These are phyloP conservation scores for Rhingia rostrata DNA, from an alignment of 2,888 invertebrate species.

Conservation along the genomic window DNA sequence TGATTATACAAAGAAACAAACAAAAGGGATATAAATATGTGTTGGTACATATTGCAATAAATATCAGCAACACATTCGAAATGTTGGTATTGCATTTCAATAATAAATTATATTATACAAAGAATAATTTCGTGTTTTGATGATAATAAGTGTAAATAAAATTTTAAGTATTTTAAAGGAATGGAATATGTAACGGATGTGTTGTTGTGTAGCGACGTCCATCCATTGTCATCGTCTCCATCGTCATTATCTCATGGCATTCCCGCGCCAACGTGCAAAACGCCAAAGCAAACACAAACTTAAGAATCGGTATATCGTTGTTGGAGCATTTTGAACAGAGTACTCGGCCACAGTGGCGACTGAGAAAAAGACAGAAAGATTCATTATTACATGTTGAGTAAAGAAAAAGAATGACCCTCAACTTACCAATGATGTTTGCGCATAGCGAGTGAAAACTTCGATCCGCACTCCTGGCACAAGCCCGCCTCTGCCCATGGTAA, in stretches of 20 bases:
- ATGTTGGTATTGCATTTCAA: constrained; percentile 9
- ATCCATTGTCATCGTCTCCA: constrained; percentile 11
- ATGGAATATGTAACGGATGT: constrained; percentile 59
- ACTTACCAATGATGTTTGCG: constrained; percentile 96
- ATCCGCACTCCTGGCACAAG: constrained; percentile 95
- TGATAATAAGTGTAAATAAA: constrained; percentile 35
- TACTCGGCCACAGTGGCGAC: constrained; percentile 97
- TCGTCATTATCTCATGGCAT: constrained; percentile 64
- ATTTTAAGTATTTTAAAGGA: constrained; percentile 45
- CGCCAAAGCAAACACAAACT: constrained; percentile 97
- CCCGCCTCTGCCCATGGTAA: constrained; percentile 98
- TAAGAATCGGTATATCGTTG: constrained; percentile 96
- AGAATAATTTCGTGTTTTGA: constrained; percentile 24
- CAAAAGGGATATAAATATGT: no score
- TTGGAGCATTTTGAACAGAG: constrained; percentile 96
- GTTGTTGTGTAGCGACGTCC: constrained; percentile 34
- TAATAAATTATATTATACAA: no score
- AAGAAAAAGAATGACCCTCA: background rate
- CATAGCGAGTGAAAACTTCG: constrained; percentile 95
- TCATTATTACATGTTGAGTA: background rate
- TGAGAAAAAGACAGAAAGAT: constrained; percentile 80
- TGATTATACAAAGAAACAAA: background rate
- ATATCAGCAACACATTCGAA: constrained; percentile 28
- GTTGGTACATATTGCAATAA: constrained; percentile 3
- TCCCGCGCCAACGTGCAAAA: constrained; percentile 88